These are phyloP conservation scores for Lepus europaeus DNA, from an alignment of 2,113 vertebrate genomes.

Conservation along the genomic window DNA sequence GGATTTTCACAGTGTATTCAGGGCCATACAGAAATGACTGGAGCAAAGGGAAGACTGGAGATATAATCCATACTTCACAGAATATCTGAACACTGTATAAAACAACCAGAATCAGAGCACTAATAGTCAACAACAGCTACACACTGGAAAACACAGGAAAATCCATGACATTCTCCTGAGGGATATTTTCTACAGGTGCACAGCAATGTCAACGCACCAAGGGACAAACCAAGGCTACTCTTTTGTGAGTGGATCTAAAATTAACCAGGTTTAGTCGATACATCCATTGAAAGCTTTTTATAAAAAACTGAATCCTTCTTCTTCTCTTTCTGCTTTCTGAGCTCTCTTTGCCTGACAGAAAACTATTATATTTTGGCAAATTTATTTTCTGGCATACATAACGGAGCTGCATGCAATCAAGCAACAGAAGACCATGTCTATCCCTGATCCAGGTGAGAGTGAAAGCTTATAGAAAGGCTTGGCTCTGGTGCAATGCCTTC, in stretches of 20 bases:
- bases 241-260: constrained; percentile 59
- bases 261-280: constrained; percentile 67
- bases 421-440: background rate
- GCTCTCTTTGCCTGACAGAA: background rate
- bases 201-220: background rate
- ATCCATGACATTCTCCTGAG: background rate
- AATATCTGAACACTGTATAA: background rate
- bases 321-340: constrained; percentile 5
- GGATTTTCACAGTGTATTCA: background rate
- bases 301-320: constrained; percentile 6
- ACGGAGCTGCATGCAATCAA: background rate
- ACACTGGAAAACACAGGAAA: background rate
- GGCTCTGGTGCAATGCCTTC: background rate
- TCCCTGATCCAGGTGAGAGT: background rate
- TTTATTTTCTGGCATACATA: constrained; percentile 29
- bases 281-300: constrained; percentile 35
- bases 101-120: background rate
- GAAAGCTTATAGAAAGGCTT: background rate
- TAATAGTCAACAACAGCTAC: background rate
- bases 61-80: background rate
- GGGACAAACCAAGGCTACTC: constrained; percentile 19
- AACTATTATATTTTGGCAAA: background rate
- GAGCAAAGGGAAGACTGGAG: background rate
- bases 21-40: background rate
- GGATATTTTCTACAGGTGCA: background rate